These are phyloP conservation scores for Sycobia sp. DNA, from an alignment of 1,140 invertebrate species.

Conservation along the genomic window DNA sequence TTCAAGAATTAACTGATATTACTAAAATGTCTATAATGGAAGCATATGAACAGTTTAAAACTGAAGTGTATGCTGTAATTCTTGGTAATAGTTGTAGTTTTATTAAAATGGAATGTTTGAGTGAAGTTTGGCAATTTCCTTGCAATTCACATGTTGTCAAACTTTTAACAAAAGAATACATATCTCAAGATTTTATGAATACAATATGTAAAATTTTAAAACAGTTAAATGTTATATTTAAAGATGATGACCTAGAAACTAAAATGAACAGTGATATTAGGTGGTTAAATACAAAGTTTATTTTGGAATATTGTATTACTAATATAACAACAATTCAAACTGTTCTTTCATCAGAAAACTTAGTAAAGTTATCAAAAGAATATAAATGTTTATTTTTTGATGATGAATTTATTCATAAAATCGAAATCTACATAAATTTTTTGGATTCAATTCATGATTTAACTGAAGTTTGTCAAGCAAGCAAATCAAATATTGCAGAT, in stretches of 20 bases:
- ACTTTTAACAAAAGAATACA: conserved; percentile 24
- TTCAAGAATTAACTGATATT: conserved; percentile 28
- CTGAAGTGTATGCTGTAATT: conserved; percentile 31
- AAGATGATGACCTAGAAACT: conserved; percentile 21
- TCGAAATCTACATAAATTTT: conserved; percentile 23
- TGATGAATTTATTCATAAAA: conserved; percentile 30
- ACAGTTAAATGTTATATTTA: conserved; percentile 20
- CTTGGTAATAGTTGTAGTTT: conserved; percentile 20
- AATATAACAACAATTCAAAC: conserved; percentile 27
- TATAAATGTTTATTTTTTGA: conserved; percentile 24
- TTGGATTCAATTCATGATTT: conserved; percentile 27
- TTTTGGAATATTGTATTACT: conserved; percentile 22
- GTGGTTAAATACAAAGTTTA: conserved; percentile 19
- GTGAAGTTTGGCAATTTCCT: conserved; percentile 27
- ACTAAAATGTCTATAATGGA: conserved; percentile 28
- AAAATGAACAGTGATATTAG: conserved; percentile 21
- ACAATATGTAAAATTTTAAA: conserved; percentile 30
- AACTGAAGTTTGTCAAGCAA: conserved; percentile 3
- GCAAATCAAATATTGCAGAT: conserved; percentile 30
- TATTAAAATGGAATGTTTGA: conserved; percentile 8
- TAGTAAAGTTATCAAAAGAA: conserved; percentile 27
- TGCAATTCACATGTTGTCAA: conserved; percentile 25
- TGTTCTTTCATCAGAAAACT: conserved; percentile 21
- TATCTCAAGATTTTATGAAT: conserved; percentile 30
- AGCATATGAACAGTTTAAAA: conserved; percentile 32